Base-by-base conservation (phyloP, 2,888 invertebrate species). In the Anticlea derivata region DNA sequence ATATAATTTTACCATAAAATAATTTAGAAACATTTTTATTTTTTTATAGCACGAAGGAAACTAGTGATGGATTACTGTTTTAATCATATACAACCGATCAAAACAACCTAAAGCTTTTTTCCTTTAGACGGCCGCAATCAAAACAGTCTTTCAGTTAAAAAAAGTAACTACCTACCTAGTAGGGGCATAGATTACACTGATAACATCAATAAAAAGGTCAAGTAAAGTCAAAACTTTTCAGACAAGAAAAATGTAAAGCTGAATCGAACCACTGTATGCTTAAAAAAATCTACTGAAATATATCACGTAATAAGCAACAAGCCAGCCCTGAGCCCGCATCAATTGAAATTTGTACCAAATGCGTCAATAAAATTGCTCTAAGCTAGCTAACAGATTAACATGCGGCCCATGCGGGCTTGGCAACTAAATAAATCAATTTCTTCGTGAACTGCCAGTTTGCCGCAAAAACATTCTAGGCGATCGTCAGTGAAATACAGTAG, bases 361-460 rank as follows among this genome's bases (percentile, higher is more conserved):
- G 66, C 70, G 64, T 75, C 73, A 80, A 78, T 77, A 71, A 77
- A 72, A 58, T 59, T 52, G 61, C 58, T 68, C 62, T 60, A 63
- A 65, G 63, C 63, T 67, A 67, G 62, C 66, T 66, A 61, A 57
- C 59, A 56, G 67, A 70, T 68, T 67, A 67, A 59, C 50, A 54
- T 48, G 51, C 29, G 22, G 24, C 35, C 31, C 53, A 77, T 77
- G 76, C 76, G 77, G 77, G 77, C 62, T 63, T 54, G 58, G 50
- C 49, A 59, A 57, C 60, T 58, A 60, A 55, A 63, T 63, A 61
- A 59, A 61, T 55, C 46, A 58, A 31, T 46, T 57, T 40, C 40
- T 31, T 27, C 39, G 43, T 48, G 37, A 44, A 44, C 35, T 29
- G 12, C 20, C 40, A 50, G 29, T 40, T 46, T 43, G 22, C 24